Conservation (phyloP, 1,140 invertebrate genomes). For the Sesamia nonagrioides region DNA sequence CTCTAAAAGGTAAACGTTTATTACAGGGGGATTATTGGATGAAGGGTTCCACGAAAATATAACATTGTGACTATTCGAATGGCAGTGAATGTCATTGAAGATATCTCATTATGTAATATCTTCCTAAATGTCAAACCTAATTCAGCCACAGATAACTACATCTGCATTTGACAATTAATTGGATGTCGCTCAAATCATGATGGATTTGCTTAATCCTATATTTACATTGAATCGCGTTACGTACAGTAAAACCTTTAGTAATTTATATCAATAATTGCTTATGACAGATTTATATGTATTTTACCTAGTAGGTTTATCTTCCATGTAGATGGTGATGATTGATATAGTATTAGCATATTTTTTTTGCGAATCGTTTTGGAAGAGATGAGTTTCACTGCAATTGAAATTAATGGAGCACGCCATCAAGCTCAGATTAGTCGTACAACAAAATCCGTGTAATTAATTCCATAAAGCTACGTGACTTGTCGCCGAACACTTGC, state of each 20-base stretch:
- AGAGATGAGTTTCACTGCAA: no score
- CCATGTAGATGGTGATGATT: no score
- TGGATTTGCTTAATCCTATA: not conserved
- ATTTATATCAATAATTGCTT: no score
- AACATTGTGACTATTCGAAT: no score
- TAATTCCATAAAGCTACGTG: not conserved
- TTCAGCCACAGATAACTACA: not conserved
- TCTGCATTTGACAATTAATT: not conserved
- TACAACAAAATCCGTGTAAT: not conserved
- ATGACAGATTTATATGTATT: no score
- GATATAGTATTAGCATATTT: no score
- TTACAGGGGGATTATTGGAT: no score
- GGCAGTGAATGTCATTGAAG: not conserved
- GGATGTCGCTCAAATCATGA: not conserved
- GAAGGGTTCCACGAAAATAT: no score
- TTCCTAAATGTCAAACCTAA: not conserved
- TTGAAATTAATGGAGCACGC: not conserved
- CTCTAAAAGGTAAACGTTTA: no score
- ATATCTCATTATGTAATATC: not conserved
- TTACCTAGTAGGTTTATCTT: no score
- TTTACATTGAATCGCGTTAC: not conserved
- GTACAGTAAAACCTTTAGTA: no score
- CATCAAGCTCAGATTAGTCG: not conserved
- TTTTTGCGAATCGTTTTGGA: no score
- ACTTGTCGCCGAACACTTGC: not conserved